Evolutionary conservation across 53 echinoderm and acorn worm species (phyloP), one percentile per base, ranked within the genome.

Genomic region (Hippasteria phrygiana): DNA sequence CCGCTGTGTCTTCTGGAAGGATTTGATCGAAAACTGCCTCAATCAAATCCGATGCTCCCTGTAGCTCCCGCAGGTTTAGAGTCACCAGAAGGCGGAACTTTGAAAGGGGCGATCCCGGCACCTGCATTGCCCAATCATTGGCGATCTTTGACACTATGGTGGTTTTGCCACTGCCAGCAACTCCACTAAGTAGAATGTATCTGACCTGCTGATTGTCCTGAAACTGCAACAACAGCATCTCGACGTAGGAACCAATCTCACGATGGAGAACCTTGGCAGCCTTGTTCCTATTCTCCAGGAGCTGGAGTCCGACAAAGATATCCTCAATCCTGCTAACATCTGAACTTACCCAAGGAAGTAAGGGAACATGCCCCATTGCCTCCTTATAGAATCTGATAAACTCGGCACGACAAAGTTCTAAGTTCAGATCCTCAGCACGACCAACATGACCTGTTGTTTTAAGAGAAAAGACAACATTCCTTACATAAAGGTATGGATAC

Each of bases 101-200:
- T 1, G 71, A 86, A 26, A 86, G 55, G 0, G 55, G 1, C 2
- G 55, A 66, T 17, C 18, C 70, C 4, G 41, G 67, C 32, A 8
- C 64, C 29, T 76, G 37, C 42, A 67, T 29, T 2, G 86, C 75
- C 91, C 91, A 91, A 69, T 91, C 91, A 32, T 48, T 62, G 22
- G 91, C 87, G 0, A 91, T 82, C 55, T 86, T 91, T 4, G 91
- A 66, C 37, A 66, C 86, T 22, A 77, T 75, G 38, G 85, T 91
- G 1, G 91, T 65, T 55, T 91, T 91, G n/a, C 91, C 91, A 36
- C 78, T 75, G 8, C 91, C 91, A 36, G 91, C 91, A 53, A 86
- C 36, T 1, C 87, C 87, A 39, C 18, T 37, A n/a, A 86, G 16
- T 24, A 86, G 28, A 22, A 86, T 54, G n/a, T 37, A 38, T 29